Evolutionary conservation across 2,113 vertebrate genomes (phyloP).

Genomic region (Nyctibius bracteatus): DNA sequence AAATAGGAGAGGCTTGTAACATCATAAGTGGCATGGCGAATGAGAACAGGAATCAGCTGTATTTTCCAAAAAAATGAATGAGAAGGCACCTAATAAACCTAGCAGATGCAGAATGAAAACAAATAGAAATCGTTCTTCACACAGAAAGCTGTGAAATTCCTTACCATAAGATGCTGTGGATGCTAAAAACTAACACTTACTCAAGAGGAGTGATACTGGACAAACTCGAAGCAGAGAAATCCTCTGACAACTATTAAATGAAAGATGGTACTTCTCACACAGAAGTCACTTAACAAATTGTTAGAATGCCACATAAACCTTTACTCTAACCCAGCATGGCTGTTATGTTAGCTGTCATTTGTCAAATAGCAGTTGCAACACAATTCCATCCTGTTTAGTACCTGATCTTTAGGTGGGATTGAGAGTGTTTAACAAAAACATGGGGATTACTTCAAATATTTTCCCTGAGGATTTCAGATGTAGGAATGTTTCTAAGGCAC

Average conservation of each 20-base stretch:
- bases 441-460: conserved; percentile 13
- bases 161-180: not conserved
- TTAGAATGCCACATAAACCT: not conserved
- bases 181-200: not conserved
- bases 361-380: not conserved
- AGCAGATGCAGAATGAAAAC: not conserved
- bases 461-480: conserved; percentile 3
- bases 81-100: not conserved
- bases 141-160: not conserved
- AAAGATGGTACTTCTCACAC: not conserved
- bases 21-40: not conserved
- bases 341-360: not conserved
- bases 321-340: not conserved
- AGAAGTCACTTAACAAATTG: not conserved
- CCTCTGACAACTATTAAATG: not conserved
- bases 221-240: not conserved
- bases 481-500: not conserved
- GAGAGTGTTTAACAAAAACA: not conserved
- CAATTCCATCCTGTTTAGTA: not conserved
- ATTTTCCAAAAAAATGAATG: not conserved
- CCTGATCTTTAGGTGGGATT: not conserved
- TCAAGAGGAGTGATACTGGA: not conserved
- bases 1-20: not conserved
- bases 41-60: not conserved
- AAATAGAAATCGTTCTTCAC: not conserved